Evolutionary conservation across 2,797 vertebrate species (phyloP), one percentile per base, ranked within the genome.

Genomic region (Vultur gryphus): DNA sequence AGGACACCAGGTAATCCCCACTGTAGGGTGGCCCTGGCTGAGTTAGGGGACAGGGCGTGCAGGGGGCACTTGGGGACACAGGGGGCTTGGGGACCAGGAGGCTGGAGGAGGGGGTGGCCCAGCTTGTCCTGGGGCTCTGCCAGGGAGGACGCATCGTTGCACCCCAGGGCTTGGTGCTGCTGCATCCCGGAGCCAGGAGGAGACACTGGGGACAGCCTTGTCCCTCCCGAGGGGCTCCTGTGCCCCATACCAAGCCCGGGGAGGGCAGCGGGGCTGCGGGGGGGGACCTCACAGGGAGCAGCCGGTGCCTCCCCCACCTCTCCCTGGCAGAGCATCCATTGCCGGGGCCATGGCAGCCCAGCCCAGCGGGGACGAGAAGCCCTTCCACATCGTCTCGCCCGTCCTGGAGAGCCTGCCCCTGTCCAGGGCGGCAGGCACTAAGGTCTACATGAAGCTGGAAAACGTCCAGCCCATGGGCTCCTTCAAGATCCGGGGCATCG

Each of bases 401-500:
- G 48, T 99, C 59, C 98, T 99, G 94, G 98, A 99, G 96, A 99
- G 99, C 89, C 95, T 98, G 12, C 73, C 98, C 2, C 94, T 99
- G 75, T 98, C 98, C 39, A 98, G 96, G 95, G 94, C 96, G 20
- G 98, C 97, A 0, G 98, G 98, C 24, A 98, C 98, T 15, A 87
- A 97, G 3, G 96, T 99, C 78, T 98, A 98, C 86, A 98, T 99
- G 96, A 99, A 99, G 86, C 97, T 98, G 93, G 99, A 99, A 44
- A 99, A 99, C 1, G 95, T 98, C 54, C 99, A 99, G 97, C 99
- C 99, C 11, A 97, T 98, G 0, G 99, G 99, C 26, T 99, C 99
- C 93, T 99, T 99, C 95, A 99, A 99, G 97, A 99, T 99, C 95
- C 97, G 99, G 6, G 99, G 99, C 93, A 98, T 99, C 0, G 99